Evolutionary conservation across 1,140 invertebrate genomes (phyloP), one percentile per base, ranked within the genome.

Genomic region (Solenopsis fugax): DNA sequence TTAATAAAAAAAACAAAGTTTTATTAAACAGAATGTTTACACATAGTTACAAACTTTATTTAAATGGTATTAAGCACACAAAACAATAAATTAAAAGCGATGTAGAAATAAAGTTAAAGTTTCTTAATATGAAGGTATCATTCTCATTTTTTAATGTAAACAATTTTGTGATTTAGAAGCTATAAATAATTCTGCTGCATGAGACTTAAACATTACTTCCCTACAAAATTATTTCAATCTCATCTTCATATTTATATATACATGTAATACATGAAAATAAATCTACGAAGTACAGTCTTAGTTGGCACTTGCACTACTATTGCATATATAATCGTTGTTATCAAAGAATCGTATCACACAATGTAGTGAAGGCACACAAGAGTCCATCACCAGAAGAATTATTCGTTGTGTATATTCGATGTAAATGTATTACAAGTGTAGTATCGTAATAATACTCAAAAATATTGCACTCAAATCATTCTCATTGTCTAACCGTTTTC

Each of bases 331-430:
- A 60, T 37, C 50, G 21, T 80, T 65, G 67, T 64, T 69, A 62
- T 21, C 45, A 52, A 67, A 76, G 5, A 72, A 54, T 18, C 56
- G 50, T 89, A 90, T 89, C 87, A 78, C 75, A 90, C 75, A 71
- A 56, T 81, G 37, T 60, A 64, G 50, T 56, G 52, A 87, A 82
- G 73, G 71, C 37, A 50, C 69, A 56, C 77, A 76, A 67, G 67
- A 52, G 18, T 86, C 90, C 90, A 89, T 91, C 90, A 91, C 89
- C 90, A 65, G 54, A 88, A 69, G 45, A 21, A 67, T 45, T 88
- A 89, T 81, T 72, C 80, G 50, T 88, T 76, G 75, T 71, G 29
- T 72, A 58, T 82, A 69, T n/a, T 45, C 21, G 18, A 72, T 34
- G 21, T 48, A 73, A 73, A 34, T 48, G 41, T 82, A 13, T 65